Evolutionary conservation across 2,797 vertebrate species (phyloP), one percentile per base, ranked within the genome.

Genomic region (Tauraco hartlaubi): DNA sequence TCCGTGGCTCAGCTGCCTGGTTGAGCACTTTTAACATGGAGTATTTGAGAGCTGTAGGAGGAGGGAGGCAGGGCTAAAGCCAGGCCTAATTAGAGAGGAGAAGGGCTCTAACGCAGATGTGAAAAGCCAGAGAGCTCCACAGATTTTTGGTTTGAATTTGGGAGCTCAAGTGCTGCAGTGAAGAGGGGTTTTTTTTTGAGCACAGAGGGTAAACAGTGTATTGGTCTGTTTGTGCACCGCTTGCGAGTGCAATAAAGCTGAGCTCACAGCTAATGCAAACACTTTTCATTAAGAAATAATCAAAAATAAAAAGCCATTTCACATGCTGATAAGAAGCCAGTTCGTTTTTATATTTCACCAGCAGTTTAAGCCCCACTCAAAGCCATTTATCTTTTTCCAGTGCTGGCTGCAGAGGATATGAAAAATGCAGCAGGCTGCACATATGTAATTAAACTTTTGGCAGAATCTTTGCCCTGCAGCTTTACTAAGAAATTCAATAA

Each of bases 361-460:
- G 75, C 85, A 68, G 52, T 74, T 90, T 73, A 76, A 94, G 79
- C 92, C 48, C 0, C 10, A 49, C 62, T 75, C n/a, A 75, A 77
- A 96, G 82, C 94, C 61, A 66, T 92, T 77, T 93, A 93, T 91
- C 88, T 95, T 92, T 59, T 80, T 37, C 41, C 81, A 82, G 86
- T 0, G n/a, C 46, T 89, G 96, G 94, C 95, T 96, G 85, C 81
- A 6, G 26, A 95, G 92, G 81, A 92, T 87, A 39, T 94, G 94
- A 96, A 95, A 95, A 97, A 96, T 94, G 85, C 71, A 94, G 85
- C 69, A 61, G 61, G 90, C 85, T 83, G 68, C 93, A 85, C 84
- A 20, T 39, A 77, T 66, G 80, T 97, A 97, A 97, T 97, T 97
- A 98, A 97, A 97, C 95, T 96, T 94, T 85, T 94, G 90, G 94